These are phyloP conservation scores for Amiota communis DNA, from an alignment of 2,888 invertebrate genomes.

Conservation along the genomic window DNA sequence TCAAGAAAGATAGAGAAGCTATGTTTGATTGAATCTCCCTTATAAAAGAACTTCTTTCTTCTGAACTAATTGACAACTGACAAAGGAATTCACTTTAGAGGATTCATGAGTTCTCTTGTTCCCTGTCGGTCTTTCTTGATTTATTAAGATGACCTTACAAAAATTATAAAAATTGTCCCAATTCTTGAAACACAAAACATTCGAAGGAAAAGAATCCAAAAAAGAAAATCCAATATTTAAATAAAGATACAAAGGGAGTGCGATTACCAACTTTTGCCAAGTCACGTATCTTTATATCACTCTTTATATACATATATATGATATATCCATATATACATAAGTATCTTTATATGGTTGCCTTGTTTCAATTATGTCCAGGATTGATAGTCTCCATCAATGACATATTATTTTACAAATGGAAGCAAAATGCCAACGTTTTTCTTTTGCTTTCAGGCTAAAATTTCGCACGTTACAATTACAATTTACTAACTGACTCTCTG, in stretches of 20 bases:
- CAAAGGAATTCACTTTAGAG: no score
- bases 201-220: not conserved
- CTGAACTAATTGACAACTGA: no score
- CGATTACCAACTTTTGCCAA: no score
- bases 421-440: conserved; percentile 32
- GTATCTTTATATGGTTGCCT: conserved; percentile 17
- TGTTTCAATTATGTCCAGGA: conserved; percentile 44
- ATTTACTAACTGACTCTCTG: conserved; percentile 13
- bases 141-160: not conserved
- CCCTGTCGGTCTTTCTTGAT: no score
- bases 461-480: conserved; percentile 63
- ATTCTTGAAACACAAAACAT: not conserved
- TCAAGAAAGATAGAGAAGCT: no score
- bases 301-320: not conserved
- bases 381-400: conserved; percentile 62
- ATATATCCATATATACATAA: not conserved
- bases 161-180: not conserved
- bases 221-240: not conserved
- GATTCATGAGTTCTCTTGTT: no score
- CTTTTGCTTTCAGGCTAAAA: conserved; percentile 43
- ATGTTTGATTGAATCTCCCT: no score
- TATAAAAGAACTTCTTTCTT: no score
- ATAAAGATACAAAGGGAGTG: not conserved
- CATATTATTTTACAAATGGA: conserved; percentile 64
- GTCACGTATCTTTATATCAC: not conserved